Conservation (phyloP, 2,113 vertebrate species). For the Junco hyemalis region DNA sequence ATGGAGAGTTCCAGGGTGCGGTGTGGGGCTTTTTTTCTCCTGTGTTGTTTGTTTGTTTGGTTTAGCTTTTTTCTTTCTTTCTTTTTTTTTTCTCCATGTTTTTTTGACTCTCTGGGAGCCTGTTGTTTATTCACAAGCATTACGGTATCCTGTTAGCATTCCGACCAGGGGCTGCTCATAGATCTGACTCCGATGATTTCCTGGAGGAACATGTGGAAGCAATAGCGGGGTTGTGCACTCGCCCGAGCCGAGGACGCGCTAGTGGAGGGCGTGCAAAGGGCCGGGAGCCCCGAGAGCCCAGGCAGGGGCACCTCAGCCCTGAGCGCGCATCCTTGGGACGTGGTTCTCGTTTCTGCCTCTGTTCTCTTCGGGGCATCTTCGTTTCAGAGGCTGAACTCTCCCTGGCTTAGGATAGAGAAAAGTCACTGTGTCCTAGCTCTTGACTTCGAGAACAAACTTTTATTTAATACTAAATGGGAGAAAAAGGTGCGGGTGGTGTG, state of each 20-base stretch:
- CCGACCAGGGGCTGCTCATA: constrained; percentile 86
- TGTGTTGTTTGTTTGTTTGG: neutral
- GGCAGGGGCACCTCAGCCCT: neutral
- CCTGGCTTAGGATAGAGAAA: neutral
- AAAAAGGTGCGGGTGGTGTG: neutral
- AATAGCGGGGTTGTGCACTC: constrained; percentile 79
- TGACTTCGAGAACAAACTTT: neutral
- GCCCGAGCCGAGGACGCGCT: constrained; percentile 68
- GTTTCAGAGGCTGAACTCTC: neutral
- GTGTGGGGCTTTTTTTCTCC: neutral
- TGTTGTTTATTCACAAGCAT: constrained; percentile 70
- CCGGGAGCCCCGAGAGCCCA: neutral
- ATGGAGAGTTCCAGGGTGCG: neutral
- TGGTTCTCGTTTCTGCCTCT: neutral
- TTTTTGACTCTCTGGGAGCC: neutral
- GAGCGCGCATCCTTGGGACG: neutral
- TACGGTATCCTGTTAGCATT: constrained; percentile 83
- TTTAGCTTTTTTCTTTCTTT: neutral
- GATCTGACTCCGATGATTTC: constrained; percentile 77
- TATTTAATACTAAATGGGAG: neutral
- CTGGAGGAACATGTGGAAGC: constrained; percentile 94
- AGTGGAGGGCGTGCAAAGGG: neutral
- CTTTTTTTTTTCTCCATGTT: neutral
- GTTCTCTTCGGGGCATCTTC: neutral
- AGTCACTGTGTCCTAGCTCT: neutral